These are phyloP conservation scores for Linyphia triangularis DNA, from an alignment of 2,888 invertebrate genomes.

Conservation along the genomic window DNA sequence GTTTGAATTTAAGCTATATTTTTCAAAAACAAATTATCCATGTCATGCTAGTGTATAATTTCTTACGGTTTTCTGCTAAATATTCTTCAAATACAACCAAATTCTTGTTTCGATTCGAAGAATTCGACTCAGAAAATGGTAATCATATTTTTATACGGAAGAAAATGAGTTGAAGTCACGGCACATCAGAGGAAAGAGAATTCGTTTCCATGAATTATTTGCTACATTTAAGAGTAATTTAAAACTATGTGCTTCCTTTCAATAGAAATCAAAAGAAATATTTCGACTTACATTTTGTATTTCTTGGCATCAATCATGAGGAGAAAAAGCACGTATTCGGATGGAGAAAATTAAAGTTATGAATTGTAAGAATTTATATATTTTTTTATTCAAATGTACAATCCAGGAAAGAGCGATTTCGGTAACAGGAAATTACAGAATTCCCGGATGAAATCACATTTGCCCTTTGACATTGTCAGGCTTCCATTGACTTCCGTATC, in stretches of 20 bases:
- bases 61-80: neutral
- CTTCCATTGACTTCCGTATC: too few species aligned
- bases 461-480: too few species aligned
- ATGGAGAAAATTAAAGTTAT: neutral
- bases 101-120: neutral
- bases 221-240: slow-evolving; percentile 3
- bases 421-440: too few species aligned
- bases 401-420: too few species aligned
- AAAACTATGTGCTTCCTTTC: neutral
- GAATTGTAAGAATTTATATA: neutral
- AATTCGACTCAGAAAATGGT: neutral
- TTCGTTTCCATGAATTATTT: slow-evolving; percentile 3
- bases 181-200: neutral
- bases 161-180: neutral
- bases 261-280: neutral
- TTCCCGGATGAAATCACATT: too few species aligned
- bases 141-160: neutral
- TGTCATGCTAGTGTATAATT: neutral
- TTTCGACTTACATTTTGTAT: neutral
- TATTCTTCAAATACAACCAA: neutral
- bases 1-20: neutral
- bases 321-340: neutral
- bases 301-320: neutral
- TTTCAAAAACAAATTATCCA: neutral
- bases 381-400: too few species aligned